A percentile compares a stretch with the other conserved stretches of the same genome.
Evolutionary conservation across 2,888 invertebrate species (phyloP).

Genomic region (Dioctria rufipes): DNA sequence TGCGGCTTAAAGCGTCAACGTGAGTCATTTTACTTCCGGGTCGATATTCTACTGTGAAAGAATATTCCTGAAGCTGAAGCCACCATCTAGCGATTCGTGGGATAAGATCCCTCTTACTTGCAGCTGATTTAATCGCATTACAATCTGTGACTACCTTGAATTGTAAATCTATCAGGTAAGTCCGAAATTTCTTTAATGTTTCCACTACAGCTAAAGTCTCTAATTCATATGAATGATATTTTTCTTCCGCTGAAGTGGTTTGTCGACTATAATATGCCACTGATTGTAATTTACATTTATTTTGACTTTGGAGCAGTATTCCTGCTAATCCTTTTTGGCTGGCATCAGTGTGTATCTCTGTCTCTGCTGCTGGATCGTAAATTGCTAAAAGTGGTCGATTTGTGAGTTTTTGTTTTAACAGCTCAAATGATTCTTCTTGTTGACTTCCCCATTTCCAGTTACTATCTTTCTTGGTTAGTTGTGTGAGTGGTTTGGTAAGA

Average conservation of each 20-base stretch:
- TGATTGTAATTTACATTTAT: neutral
- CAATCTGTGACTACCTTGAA: neutral
- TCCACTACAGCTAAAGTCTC: neutral
- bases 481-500: neutral
- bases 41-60: no score
- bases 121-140: neutral
- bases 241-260: neutral
- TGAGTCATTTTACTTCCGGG: neutral
- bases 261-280: neutral
- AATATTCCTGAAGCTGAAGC: no score
- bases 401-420: neutral
- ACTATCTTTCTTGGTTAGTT: neutral
- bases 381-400: neutral
- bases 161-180: neutral
- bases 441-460: neutral
- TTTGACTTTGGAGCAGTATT: neutral
- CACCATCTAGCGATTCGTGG: neutral
- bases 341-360: neutral
- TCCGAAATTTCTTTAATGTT: neutral
- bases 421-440: neutral
- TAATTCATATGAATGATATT: neutral
- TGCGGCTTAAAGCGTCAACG: neutral
- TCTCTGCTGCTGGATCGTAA: neutral
- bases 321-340: neutral
- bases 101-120: neutral